Evolutionary conservation across 2,113 vertebrate species (phyloP).

Genomic region (Donacobius atricapilla): DNA sequence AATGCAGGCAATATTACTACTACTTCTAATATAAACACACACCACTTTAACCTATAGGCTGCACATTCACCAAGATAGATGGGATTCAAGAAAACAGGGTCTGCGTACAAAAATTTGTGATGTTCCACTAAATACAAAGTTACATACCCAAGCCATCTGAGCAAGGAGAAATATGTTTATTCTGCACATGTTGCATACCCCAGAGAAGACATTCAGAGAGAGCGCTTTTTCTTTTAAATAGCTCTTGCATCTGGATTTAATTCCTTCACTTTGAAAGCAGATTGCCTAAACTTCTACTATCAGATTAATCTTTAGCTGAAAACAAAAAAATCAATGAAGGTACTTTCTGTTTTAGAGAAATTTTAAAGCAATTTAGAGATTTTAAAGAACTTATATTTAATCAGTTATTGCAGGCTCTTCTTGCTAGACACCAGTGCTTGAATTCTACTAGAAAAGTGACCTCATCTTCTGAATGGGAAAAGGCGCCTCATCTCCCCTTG

Average conservation of each 20-base stretch:
- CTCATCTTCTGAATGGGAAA: neutral
- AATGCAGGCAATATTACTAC: neutral
- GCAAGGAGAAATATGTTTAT: neutral
- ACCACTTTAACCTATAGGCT: neutral
- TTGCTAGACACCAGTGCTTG: neutral
- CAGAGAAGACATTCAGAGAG: neutral
- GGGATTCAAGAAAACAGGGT: neutral
- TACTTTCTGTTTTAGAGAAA: neutral
- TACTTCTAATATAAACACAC: neutral
- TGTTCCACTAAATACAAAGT: neutral
- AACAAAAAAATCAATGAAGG: neutral
- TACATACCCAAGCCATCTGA: neutral
- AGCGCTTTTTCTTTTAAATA: neutral
- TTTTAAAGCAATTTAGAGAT: neutral
- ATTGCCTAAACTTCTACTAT: neutral
- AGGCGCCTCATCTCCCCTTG: neutral
- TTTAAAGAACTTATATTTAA: neutral
- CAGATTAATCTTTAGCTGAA: neutral
- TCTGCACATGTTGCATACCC: neutral
- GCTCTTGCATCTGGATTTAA: neutral
- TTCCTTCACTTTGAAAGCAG: neutral
- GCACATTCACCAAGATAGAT: neutral
- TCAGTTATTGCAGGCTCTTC: neutral
- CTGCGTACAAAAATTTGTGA: neutral
- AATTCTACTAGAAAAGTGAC: neutral